Conservation (phyloP, 1,140 invertebrate genomes). For the Caenorhabditis inopinata region DNA sequence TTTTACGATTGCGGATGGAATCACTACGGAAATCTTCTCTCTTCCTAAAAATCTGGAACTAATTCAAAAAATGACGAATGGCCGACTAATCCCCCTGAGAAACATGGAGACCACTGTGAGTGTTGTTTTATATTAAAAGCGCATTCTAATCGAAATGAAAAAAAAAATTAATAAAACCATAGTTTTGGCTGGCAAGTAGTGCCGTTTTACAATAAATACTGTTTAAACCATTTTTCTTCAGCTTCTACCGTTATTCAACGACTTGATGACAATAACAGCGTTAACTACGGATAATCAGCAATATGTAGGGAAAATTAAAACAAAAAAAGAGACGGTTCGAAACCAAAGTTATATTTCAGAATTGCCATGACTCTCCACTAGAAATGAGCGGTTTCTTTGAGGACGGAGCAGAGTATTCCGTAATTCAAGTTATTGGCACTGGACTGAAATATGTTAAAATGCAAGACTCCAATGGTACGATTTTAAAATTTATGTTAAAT, state of each 20-base stretch:
- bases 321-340: no score
- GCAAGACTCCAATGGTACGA: constrained; percentile 5
- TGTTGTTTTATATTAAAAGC: not conserved
- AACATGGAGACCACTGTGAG: not conserved
- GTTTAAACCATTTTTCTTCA: not conserved
- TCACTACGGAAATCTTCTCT: not conserved
- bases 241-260: not conserved
- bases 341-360: not conserved
- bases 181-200: no score
- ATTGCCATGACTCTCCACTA: not conserved
- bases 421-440: not conserved
- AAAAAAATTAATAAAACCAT: no score
- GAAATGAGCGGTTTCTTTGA: not conserved
- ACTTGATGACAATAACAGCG: not conserved
- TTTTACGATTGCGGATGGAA: constrained; percentile 5
- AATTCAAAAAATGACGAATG: not conserved
- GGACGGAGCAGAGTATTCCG: not conserved
- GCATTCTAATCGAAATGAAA: no score
- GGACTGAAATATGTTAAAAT: not conserved
- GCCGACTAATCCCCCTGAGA: not conserved
- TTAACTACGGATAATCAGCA: not conserved
- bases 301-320: not conserved
- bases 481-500: no score
- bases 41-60: constrained; percentile 3
- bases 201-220: no score